phyloP scores from a whole-genome alignment of 2,888 invertebrate species.

The Rapana venosa region DNA sequence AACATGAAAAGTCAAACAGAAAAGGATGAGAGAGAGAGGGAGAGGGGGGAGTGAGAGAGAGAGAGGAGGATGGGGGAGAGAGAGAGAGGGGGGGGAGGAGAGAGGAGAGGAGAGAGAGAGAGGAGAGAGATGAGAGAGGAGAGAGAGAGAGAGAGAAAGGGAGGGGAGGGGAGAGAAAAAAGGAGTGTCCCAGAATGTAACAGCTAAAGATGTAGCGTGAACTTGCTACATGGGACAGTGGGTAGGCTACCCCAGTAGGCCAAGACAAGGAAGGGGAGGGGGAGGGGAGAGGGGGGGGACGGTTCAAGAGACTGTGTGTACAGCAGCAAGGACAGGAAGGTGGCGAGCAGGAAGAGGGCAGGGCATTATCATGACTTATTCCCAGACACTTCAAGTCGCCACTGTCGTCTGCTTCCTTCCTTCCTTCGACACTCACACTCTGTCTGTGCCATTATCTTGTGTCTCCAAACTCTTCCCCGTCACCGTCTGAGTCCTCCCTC shows the following conservation, averaged over 20 bases:
- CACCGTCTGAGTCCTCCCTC: not conserved
- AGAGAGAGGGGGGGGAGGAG: not conserved
- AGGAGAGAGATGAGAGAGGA: no score
- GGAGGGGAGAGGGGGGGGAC: not conserved
- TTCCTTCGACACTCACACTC: not conserved
- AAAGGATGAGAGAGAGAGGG: not conserved
- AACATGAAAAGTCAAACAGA: no score
- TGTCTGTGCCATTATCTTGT: constrained; percentile 11
- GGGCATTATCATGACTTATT: constrained; percentile 13
- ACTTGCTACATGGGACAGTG: no score
- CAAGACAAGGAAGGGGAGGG: not conserved
- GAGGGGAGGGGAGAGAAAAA: no score
- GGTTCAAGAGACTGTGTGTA: not conserved
- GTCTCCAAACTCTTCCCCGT: constrained; percentile 7
- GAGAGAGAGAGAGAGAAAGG: not conserved
- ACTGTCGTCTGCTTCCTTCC: not conserved
- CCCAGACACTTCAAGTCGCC: constrained; percentile 15
- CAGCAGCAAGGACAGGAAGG: not conserved
- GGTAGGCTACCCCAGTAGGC: no score
- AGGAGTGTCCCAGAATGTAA: no score
- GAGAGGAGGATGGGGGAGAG: not conserved
- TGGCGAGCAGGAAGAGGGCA: not conserved
- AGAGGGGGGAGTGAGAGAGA: no score
- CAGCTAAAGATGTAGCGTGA: no score
- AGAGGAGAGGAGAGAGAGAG: not conserved